A percentile compares a stretch with the other conserved stretches of the same genome.
Conservation (phyloP, 2,113 vertebrate species). For the Semnopithecus entellus region DNA sequence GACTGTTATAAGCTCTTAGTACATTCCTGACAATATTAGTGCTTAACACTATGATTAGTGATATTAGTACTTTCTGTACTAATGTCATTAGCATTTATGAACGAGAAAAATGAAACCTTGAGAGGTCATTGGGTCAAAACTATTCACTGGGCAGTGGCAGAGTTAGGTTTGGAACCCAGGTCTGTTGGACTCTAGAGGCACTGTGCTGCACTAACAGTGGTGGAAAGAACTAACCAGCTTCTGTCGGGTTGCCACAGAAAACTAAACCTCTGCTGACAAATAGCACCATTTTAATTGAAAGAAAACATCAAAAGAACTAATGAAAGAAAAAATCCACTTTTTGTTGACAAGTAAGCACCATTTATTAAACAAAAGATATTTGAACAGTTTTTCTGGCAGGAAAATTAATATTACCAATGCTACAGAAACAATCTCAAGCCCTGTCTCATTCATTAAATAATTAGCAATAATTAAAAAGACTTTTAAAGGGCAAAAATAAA, state of each 20-base stretch:
- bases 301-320: background rate
- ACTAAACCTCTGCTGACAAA: background rate
- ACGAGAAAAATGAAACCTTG: background rate
- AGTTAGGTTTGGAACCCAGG: background rate
- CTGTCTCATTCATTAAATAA: conserved; percentile 60
- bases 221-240: background rate
- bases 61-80: background rate
- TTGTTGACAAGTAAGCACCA: conserved; percentile 37
- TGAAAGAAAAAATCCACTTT: conserved; percentile 1
- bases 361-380: conserved; percentile 60
- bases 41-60: background rate
- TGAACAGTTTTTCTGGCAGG: conserved; percentile 26
- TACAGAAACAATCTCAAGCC: conserved; percentile 35
- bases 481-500: conserved; percentile 51
- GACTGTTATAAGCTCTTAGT: background rate
- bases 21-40: background rate
- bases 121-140: conserved; percentile 22
- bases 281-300: background rate
- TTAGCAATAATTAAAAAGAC: conserved; percentile 49
- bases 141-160: background rate
- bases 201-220: background rate
- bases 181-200: background rate
- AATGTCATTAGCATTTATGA: background rate
- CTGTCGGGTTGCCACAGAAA: background rate
- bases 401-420: conserved; percentile 32